Base-by-base conservation (phyloP, 2,888 invertebrate species). In the Sphaerolaimus hirsutus region DNA sequence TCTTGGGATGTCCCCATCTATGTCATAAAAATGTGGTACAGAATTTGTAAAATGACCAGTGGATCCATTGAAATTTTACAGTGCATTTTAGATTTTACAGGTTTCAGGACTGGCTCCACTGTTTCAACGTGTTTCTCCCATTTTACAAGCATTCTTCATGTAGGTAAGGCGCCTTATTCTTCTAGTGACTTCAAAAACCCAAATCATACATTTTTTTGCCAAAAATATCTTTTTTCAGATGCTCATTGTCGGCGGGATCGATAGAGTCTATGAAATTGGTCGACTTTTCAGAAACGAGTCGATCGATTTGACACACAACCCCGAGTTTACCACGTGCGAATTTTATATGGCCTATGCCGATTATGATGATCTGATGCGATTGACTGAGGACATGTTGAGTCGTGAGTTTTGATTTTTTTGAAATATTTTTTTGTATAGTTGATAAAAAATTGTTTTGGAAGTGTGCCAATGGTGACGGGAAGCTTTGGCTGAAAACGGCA, bases 301-400 rank as follows among this genome's bases (percentile, higher is more conserved):
- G 47, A 97, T 99, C 60, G 97, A 97, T 70, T 65, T 93, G 60
- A 93, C 93, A 0, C 97, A 99, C 63, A 99, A 99, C 67, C 97
- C 97, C 0, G 97, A 99, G 68, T 97, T 99, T 62, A 97, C 97
- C 1, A 89, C 91, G 7, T 89, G 91, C 63, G 97, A 97, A 71
- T 99, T 99, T 68, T 99, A 99, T 67, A 97, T 97, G 91, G 97
- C 97, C 0, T 99, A 97, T 68, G 97, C 97, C 19, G 97, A 99
- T 68, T 99, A 97, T 63, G 75, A 86, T 64, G 93, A 99, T 67
- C 63, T 97, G 12, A 87, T 99, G 70, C 68, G 72, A 25, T 75
- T 99, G 40, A 91, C 93, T 1, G 97, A 99, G 68, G 73, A 76
- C 46, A 71, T 97, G 71, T 54, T 99, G 17, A 80, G 89, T 29